Evolutionary conservation across 1,140 invertebrate genomes (phyloP).

Genomic region (Nasonia vitripennis): DNA sequence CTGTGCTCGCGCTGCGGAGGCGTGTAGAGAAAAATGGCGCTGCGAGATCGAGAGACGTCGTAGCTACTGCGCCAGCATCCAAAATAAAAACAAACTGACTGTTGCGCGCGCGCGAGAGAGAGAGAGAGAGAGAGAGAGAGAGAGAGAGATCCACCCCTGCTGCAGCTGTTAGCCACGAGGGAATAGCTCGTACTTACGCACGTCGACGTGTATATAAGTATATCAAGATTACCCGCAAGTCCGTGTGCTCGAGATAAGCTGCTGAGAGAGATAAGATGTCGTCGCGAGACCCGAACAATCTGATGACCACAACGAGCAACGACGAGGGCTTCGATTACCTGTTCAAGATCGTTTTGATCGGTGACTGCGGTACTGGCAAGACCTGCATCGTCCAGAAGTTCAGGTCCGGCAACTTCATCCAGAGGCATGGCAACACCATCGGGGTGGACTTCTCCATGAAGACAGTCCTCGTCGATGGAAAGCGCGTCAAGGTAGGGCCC

Average conservation of each 20-base stretch:
- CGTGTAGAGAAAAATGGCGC: conserved; percentile 17
- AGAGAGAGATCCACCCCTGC: not conserved
- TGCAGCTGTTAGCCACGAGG: not conserved
- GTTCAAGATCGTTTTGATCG: conserved; percentile 90
- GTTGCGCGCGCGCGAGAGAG: conserved; percentile 33
- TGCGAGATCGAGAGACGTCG: not conserved
- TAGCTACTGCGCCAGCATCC: conserved; percentile 12
- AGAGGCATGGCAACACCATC: conserved; percentile 95
- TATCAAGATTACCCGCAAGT: not conserved
- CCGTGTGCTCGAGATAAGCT: not conserved
- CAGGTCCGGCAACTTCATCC: conserved; percentile 94
- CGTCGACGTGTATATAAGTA: not conserved
- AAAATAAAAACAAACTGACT: conserved; percentile 51
- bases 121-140: not conserved
- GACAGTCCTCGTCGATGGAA: conserved; percentile 92
- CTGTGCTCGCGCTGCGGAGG: not conserved
- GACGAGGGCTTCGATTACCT: conserved; percentile 87
- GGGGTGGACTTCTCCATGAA: conserved; percentile 99
- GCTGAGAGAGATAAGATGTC: conserved; percentile 65
- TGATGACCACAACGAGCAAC: conserved; percentile 74
- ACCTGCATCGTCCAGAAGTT: conserved; percentile 93
- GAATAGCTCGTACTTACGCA: not conserved
- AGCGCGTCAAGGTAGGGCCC: conserved; percentile 81
- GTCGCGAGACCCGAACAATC: conserved; percentile 76
- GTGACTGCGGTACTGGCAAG: conserved; percentile 90